Evolutionary conservation across 2,888 invertebrate genomes (phyloP).

Genomic region (Acronicta psi): DNA sequence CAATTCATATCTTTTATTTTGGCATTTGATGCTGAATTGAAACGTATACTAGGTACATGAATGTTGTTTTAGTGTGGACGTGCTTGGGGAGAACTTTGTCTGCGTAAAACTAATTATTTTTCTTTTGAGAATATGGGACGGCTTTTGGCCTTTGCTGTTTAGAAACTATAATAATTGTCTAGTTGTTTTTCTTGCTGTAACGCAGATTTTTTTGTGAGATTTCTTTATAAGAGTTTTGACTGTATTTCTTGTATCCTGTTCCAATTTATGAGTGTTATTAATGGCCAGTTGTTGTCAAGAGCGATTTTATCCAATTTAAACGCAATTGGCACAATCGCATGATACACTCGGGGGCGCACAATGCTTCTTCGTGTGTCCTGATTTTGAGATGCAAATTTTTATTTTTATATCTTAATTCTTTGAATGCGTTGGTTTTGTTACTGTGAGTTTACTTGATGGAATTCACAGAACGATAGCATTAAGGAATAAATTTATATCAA

Average conservation of each 20-base stretch:
- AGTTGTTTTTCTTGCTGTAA: not conserved
- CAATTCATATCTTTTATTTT: slow-evolving; percentile 9
- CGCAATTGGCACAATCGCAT: slow-evolving; percentile 47
- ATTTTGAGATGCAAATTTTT: slow-evolving; percentile 1
- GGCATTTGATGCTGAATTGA: slow-evolving; percentile 1
- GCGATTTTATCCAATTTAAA: slow-evolving; percentile 46
- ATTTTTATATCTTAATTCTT: not conserved
- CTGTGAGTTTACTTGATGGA: not conserved
- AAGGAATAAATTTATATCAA: too few relatives aligned
- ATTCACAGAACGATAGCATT: too few relatives aligned
- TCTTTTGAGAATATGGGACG: not conserved
- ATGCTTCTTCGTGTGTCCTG: slow-evolving; percentile 5
- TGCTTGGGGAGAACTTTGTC: not conserved
- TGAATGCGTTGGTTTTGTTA: not conserved
- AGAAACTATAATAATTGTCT: not conserved
- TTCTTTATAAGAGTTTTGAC: too few relatives aligned
- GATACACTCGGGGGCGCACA: slow-evolving; percentile 14
- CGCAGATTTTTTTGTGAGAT: too few relatives aligned
- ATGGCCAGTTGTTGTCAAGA: slow-evolving; percentile 24
- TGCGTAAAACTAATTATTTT: not conserved
- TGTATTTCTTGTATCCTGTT: slow-evolving; percentile 9
- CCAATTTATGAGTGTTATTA: slow-evolving; percentile 33
- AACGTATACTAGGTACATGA: slow-evolving; percentile 5
- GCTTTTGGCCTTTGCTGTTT: not conserved
- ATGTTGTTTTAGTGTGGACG: slow-evolving; percentile 14